These are phyloP conservation scores for Ondatra zibethicus DNA, from an alignment of 2,113 vertebrate genomes.

Conservation along the genomic window DNA sequence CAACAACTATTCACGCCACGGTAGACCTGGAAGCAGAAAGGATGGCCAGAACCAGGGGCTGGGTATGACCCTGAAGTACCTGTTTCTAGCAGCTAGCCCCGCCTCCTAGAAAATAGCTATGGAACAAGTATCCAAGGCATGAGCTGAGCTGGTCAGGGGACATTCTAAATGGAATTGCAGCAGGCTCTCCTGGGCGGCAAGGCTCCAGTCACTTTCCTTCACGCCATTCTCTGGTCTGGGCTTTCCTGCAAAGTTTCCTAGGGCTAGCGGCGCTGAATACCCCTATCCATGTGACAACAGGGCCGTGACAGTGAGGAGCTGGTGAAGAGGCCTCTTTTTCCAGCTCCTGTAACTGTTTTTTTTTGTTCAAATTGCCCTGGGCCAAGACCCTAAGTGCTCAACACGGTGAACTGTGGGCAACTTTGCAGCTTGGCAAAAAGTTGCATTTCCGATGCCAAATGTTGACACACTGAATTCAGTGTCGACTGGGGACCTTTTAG, in stretches of 20 bases:
- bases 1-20: background rate
- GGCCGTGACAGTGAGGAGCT: background rate
- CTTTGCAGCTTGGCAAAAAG: slow-evolving; percentile 83
- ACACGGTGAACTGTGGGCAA: slow-evolving; percentile 80
- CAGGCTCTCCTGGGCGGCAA: background rate
- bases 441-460: slow-evolving; percentile 89
- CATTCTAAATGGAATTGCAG: background rate
- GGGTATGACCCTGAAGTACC: no score
- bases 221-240: background rate
- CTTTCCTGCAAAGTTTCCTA: background rate
- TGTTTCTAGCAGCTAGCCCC: background rate
- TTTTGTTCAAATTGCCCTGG: background rate
- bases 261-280: background rate
- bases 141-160: background rate
- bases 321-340: slow-evolving; percentile 57
- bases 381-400: slow-evolving; percentile 67
- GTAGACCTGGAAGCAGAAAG: background rate
- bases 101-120: background rate
- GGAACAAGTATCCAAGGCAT: background rate
- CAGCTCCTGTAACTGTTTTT: background rate
- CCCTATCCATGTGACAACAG: background rate
- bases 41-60: background rate
- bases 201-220: background rate
- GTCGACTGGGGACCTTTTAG: slow-evolving; percentile 91
- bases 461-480: slow-evolving; percentile 89